A percentile compares a stretch with the other conserved stretches of the same genome.
Conservation (phyloP, 92 coral and sea anemone genomes). For the Meandrina meandrites region DNA sequence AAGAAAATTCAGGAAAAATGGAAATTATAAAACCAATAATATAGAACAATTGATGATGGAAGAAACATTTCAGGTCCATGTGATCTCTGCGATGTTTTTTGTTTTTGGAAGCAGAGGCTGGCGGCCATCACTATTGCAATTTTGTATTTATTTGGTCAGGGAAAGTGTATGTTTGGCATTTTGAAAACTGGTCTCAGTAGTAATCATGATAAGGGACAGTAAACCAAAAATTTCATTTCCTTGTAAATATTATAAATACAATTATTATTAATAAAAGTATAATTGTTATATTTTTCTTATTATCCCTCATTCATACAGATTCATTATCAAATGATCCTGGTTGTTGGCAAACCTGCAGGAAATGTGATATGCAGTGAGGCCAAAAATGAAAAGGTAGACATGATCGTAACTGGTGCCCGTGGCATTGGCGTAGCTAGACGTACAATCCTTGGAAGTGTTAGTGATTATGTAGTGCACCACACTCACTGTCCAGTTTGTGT, state of each 20-base stretch:
- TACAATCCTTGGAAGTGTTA: slow-evolving; percentile 79
- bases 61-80: no score
- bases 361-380: slow-evolving; percentile 71
- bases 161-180: no score
- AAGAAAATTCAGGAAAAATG: no score
- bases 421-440: slow-evolving; percentile 76
- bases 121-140: no score
- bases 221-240: not conserved
- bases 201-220: not conserved
- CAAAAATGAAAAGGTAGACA: slow-evolving; percentile 46
- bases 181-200: no score
- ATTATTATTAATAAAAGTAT: no score
- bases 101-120: no score
- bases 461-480: slow-evolving; percentile 80
- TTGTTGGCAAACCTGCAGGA: slow-evolving; percentile 86
- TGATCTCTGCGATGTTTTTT: no score
- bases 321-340: slow-evolving; percentile 68
- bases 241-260: no score
- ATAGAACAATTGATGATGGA: no score
- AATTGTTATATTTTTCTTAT: not conserved
- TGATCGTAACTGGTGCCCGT: slow-evolving; percentile 73
- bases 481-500: slow-evolving; percentile 66
- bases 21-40: no score
- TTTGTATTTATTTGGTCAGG: no score
- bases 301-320: slow-evolving; percentile 25